Conservation (phyloP, 2,888 invertebrate species). For the Ophraella communa region DNA sequence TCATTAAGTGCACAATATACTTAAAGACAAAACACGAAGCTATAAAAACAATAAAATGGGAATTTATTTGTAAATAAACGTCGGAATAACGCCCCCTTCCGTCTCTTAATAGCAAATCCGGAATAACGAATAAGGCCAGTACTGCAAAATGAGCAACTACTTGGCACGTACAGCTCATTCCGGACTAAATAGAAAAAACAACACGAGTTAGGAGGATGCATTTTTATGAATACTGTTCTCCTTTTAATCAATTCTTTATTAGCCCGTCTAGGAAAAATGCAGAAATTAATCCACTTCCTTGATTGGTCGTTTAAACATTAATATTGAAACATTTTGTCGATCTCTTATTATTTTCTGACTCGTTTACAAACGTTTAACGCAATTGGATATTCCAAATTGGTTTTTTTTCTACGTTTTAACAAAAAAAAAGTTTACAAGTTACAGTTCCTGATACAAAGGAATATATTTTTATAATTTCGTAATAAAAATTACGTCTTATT, state of each 20-base stretch:
- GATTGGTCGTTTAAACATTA: too few species aligned
- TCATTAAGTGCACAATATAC: too few species aligned
- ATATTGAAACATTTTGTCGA: too few species aligned
- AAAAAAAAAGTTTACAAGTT: too few species aligned
- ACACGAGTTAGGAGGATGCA: not conserved
- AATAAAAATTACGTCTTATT: too few species aligned
- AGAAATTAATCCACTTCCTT: not conserved
- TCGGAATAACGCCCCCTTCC: slow-evolving; percentile 11
- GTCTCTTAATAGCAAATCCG: slow-evolving; percentile 6
- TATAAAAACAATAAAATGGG: slow-evolving; percentile 4
- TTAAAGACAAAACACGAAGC: slow-evolving; percentile 3
- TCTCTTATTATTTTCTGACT: too few species aligned
- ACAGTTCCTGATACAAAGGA: too few species aligned
- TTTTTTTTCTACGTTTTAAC: too few species aligned
- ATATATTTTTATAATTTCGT: too few species aligned
- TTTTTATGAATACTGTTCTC: slow-evolving; percentile 5
- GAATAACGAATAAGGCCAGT: slow-evolving; percentile 1
- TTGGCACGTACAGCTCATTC: slow-evolving; percentile 22
- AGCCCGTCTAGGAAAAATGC: not conserved
- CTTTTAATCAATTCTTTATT: slow-evolving; percentile 19
- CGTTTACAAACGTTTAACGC: too few species aligned
- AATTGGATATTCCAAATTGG: too few species aligned
- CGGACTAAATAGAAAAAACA: not conserved
- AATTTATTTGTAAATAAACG: slow-evolving; percentile 17
- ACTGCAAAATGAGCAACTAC: slow-evolving; percentile 8